Percentiles rank a stretch among this genome's conserved stretches.
Conservation (phyloP, 2,797 vertebrate species). For the Aratinga solstitialis region DNA sequence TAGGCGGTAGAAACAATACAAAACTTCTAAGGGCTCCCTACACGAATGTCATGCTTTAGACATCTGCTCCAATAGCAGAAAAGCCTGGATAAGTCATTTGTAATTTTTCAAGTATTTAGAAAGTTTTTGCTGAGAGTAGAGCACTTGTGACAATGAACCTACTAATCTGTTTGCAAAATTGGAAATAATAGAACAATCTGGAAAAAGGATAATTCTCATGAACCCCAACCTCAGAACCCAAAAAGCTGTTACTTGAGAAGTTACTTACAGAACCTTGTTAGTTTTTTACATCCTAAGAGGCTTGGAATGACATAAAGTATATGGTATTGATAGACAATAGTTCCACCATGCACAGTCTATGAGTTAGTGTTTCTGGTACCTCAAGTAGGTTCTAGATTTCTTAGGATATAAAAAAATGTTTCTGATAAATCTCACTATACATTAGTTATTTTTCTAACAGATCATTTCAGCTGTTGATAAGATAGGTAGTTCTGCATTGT, state of each 20-base stretch:
- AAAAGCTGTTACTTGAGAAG: neutral
- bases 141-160: neutral
- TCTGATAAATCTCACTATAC: neutral
- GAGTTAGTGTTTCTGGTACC: neutral
- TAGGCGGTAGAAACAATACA: conserved; percentile 7
- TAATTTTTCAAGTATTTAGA: conserved; percentile 3
- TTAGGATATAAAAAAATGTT: fast-evolving
- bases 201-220: neutral
- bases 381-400: neutral
- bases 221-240: neutral
- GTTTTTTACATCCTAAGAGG: neutral
- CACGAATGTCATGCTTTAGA: neutral
- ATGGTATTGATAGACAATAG: neutral
- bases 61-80: conserved; percentile 39
- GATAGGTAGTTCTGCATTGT: neutral
- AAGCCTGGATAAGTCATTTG: conserved; percentile 11
- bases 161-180: neutral
- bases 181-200: neutral
- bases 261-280: neutral
- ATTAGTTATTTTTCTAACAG: neutral
- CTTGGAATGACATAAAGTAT: neutral
- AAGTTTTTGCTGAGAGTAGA: neutral
- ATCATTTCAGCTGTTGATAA: neutral
- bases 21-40: conserved; percentile 44
- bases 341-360: fast-evolving